Conservation (phyloP, 2,797 vertebrate genomes). For the Brachyalestes nurse region DNA sequence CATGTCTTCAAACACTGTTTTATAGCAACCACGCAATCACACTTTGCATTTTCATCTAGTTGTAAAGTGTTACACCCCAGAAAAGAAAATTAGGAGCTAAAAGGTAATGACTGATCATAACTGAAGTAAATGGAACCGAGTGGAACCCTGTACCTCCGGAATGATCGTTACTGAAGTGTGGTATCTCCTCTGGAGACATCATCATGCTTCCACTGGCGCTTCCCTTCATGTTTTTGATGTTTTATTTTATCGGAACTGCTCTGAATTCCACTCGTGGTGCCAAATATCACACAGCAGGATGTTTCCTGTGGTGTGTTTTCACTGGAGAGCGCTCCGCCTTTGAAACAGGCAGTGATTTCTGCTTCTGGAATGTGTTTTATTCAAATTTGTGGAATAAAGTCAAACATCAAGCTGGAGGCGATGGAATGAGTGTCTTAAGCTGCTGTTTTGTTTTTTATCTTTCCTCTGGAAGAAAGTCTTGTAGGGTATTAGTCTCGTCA, state of each 20-base stretch:
- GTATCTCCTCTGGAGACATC: background rate
- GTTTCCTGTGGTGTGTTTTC: background rate
- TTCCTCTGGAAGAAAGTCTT: background rate
- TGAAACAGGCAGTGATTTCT: constrained; percentile 4
- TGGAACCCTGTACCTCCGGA: background rate
- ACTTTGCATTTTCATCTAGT: no score
- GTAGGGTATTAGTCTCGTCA: background rate
- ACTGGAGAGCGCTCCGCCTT: background rate
- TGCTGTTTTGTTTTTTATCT: constrained; percentile 1
- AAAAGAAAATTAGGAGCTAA: no score
- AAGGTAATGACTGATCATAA: no score
- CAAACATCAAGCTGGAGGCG: background rate
- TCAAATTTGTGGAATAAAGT: constrained; percentile 20
- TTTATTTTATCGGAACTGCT: background rate
- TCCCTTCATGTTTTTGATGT: background rate
- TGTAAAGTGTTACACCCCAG: no score
- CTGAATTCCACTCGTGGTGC: background rate
- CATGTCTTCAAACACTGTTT: no score
- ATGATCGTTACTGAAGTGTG: background rate
- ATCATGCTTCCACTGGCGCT: background rate
- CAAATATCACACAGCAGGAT: background rate
- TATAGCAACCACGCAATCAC: no score
- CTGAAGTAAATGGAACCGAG: background rate
- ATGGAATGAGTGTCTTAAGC: background rate
- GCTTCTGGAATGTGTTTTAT: constrained; percentile 3